Percentiles rank a stretch among this genome's conserved stretches.
phyloP scores from a whole-genome alignment of 2,888 invertebrate genomes.

The Pomacea canaliculata region DNA sequence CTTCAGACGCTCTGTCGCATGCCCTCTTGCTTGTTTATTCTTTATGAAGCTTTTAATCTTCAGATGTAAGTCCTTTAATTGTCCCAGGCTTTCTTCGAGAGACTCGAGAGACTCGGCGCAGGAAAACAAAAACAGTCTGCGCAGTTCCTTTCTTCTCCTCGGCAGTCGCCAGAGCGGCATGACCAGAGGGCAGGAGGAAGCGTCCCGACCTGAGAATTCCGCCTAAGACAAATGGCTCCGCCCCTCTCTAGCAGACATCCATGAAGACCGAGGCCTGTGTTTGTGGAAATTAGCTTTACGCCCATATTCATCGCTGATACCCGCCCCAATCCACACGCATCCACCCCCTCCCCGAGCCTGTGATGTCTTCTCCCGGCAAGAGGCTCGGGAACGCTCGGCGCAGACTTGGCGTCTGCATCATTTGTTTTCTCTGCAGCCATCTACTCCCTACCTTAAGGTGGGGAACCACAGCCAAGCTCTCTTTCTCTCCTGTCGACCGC shows the following conservation, averaged over 20 bases:
- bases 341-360: neutral
- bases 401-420: conserved; percentile 8
- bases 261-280: neutral
- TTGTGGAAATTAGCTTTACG: conserved; percentile 6
- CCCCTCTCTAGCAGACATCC: neutral
- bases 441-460: conserved; percentile 13
- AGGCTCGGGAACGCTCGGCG: neutral
- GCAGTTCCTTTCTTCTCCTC: too few species aligned
- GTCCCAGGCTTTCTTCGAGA: too few species aligned
- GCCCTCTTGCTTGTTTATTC: too few species aligned
- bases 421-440: conserved; percentile 5
- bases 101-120: too few species aligned
- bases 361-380: neutral
- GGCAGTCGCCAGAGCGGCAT: too few species aligned
- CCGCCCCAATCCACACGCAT: neutral
- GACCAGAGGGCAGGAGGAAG: too few species aligned
- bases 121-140: too few species aligned
- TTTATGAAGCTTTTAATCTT: too few species aligned
- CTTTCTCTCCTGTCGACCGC: too few species aligned
- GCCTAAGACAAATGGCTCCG: neutral
- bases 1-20: too few species aligned
- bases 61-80: too few species aligned
- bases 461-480: neutral
- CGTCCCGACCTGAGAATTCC: neutral
- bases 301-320: neutral